These are phyloP conservation scores for Agapetus fuscipes DNA, from an alignment of 2,888 invertebrate species.

Conservation along the genomic window DNA sequence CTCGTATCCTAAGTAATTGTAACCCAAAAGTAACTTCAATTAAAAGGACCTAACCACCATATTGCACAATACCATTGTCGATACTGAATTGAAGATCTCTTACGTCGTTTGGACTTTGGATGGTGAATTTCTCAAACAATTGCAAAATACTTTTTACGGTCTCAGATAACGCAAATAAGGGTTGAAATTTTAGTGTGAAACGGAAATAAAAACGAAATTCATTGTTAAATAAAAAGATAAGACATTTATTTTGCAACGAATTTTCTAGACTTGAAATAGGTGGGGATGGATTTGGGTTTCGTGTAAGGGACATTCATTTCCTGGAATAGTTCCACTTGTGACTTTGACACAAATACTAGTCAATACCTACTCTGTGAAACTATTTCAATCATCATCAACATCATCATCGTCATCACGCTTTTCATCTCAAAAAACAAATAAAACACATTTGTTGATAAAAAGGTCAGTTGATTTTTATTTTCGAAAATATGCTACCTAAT, in stretches of 20 bases:
- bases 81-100: background rate
- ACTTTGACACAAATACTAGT: background rate
- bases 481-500: too few species aligned
- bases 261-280: slow-evolving; percentile 12
- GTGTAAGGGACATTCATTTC: background rate
- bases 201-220: slow-evolving; percentile 25
- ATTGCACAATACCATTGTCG: background rate
- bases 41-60: slow-evolving; percentile 3
- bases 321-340: slow-evolving; percentile 6
- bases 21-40: too few species aligned
- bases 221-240: slow-evolving; percentile 27
- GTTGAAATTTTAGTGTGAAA: slow-evolving; percentile 10
- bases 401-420: too few species aligned
- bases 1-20: too few species aligned
- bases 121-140: slow-evolving; percentile 7
- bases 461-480: too few species aligned
- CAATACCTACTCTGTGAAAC: background rate
- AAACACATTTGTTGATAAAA: too few species aligned
- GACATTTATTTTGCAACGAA: slow-evolving; percentile 21
- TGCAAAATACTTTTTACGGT: slow-evolving; percentile 12
- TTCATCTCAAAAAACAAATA: too few species aligned
- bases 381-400: too few species aligned
- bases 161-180: slow-evolving; percentile 9
- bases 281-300: slow-evolving; percentile 10
- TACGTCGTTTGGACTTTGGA: slow-evolving; percentile 2